These are phyloP conservation scores for Platycercus adscitus DNA, from an alignment of 2,113 vertebrate species.

Conservation along the genomic window DNA sequence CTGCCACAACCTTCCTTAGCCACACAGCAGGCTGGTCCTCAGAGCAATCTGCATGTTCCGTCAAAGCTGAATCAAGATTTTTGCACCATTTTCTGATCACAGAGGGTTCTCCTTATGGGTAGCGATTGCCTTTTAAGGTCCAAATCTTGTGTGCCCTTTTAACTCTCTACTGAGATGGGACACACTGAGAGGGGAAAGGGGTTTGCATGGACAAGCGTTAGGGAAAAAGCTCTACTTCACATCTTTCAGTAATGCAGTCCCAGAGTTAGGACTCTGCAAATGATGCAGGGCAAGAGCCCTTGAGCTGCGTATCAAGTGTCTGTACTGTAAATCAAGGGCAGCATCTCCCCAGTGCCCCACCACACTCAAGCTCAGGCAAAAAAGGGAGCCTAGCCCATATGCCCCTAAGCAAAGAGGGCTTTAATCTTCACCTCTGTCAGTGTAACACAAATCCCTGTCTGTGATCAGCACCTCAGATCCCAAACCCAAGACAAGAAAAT, in stretches of 20 bases:
- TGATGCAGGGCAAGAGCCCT: too few species aligned
- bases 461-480: not conserved
- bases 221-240: not conserved
- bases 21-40: not conserved
- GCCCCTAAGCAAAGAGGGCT: not conserved
- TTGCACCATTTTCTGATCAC: not conserved
- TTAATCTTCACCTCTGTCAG: not conserved
- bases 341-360: not conserved
- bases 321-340: not conserved
- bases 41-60: not conserved
- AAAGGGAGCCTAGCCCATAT: rapidly evolving
- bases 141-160: not conserved
- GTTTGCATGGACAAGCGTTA: not conserved
- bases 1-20: not conserved
- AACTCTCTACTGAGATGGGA: not conserved
- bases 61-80: not conserved
- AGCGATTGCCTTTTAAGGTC: not conserved
- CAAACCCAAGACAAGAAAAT: not conserved
- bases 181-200: not conserved
- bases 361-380: not conserved
- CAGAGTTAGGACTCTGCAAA: not conserved
- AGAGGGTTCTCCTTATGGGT: not conserved
- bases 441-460: not conserved
- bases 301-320: too few species aligned
- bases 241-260: not conserved